phyloP scores from a whole-genome alignment of 35 echinoderm and acorn worm species.

The Chiridota heheva region DNA sequence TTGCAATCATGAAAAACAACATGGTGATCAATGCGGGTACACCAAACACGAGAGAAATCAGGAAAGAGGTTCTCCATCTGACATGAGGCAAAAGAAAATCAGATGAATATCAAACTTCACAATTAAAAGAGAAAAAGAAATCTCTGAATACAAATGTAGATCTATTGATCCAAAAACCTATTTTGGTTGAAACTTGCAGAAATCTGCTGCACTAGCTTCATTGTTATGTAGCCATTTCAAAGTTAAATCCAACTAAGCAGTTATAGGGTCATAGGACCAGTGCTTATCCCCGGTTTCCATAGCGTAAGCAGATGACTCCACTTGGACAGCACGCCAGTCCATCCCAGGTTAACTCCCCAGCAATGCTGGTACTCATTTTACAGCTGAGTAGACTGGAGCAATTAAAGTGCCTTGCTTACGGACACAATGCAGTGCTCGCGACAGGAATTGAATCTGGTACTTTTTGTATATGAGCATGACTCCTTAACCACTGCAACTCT shows the following conservation, averaged over 20 bases:
- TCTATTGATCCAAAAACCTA: neutral
- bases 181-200: neutral
- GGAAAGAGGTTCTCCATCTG: constrained; percentile 90
- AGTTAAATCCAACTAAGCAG: neutral
- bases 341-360: too few relatives aligned
- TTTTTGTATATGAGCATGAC: too few relatives aligned
- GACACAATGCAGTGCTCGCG: too few relatives aligned
- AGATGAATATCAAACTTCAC: neutral
- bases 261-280: neutral
- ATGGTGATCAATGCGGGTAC: constrained; percentile 88
- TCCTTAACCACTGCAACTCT: too few relatives aligned
- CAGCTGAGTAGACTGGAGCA: too few relatives aligned
- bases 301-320: too few relatives aligned
- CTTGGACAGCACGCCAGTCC: too few relatives aligned
- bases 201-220: neutral
- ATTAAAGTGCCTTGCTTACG: too few relatives aligned
- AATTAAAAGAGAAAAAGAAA: neutral
- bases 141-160: neutral
- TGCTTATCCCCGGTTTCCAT: too few relatives aligned
- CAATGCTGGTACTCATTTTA: too few relatives aligned
- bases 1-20: constrained; percentile 86
- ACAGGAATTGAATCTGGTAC: too few relatives aligned
- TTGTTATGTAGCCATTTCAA: neutral
- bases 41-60: constrained; percentile 86
- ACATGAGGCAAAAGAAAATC: neutral